phyloP scores from a whole-genome alignment of 2,888 invertebrate genomes.

The Nephrotoma guestfalica region DNA sequence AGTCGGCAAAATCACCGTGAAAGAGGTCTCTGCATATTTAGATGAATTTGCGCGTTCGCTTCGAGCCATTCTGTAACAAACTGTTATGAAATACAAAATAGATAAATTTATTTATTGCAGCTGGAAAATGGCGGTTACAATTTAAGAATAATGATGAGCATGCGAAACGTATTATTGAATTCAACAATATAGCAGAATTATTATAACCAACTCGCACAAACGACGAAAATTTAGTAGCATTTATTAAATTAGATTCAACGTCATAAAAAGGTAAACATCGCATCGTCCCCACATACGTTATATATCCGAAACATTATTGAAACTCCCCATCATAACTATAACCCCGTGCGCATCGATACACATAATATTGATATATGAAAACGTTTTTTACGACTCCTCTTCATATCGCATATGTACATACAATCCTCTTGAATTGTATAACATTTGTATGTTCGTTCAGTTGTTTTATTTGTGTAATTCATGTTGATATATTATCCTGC shows the following conservation, averaged over 20 bases:
- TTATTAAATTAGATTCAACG: not conserved
- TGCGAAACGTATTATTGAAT: no score
- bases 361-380: not conserved
- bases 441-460: not conserved
- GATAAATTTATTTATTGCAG: no score
- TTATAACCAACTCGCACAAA: not conserved
- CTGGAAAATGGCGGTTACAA: no score
- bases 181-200: no score
- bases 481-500: not conserved
- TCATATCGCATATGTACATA: not conserved
- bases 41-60: no score
- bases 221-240: not conserved
- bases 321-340: not conserved
- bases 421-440: not conserved
- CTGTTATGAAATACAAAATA: no score
- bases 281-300: not conserved
- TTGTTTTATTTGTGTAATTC: not conserved
- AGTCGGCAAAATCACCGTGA: no score
- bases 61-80: no score
- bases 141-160: no score
- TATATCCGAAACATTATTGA: not conserved
- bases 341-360: not conserved
- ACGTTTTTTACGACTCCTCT: not conserved
- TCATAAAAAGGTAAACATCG: not conserved
- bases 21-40: no score